These are phyloP conservation scores for Thermophis baileyi DNA, from an alignment of 2,113 vertebrate species.

Conservation along the genomic window DNA sequence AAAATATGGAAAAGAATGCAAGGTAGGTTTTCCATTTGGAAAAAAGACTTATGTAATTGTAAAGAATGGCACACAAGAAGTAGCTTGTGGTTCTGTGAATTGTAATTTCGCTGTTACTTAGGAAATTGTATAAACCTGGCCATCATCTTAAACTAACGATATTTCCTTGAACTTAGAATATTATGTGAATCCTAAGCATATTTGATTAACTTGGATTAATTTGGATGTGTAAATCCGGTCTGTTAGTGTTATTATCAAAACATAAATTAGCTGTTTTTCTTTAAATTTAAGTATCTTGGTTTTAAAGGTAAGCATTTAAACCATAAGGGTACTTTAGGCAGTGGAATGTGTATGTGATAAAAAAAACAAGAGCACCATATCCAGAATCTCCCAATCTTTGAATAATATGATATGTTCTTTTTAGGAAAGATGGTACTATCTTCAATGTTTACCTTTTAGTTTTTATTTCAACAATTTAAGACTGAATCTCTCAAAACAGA, in stretches of 20 bases:
- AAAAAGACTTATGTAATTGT: accelerated
- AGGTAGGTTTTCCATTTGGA: constrained; percentile 74
- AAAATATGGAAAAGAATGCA: constrained; percentile 98
- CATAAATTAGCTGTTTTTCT: neutral
- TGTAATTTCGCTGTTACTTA: neutral
- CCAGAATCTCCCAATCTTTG: neutral
- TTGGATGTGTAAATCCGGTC: neutral
- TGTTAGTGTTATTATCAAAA: neutral
- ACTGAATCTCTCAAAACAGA: neutral
- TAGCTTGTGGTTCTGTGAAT: neutral
- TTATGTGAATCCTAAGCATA: neutral
- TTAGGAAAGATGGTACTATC: neutral
- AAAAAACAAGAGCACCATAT: neutral
- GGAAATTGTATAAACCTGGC: neutral
- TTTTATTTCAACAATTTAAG: neutral
- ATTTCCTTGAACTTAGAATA: neutral
- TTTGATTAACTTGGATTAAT: neutral
- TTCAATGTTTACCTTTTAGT: neutral
- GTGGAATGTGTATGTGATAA: neutral
- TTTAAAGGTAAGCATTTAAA: neutral
- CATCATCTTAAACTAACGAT: neutral
- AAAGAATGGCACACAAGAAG: neutral
- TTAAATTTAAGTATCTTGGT: neutral
- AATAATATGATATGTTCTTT: neutral
- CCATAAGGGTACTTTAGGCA: neutral